phyloP scores from a whole-genome alignment of 1,140 invertebrate genomes.

The Drosophila ironensis region DNA sequence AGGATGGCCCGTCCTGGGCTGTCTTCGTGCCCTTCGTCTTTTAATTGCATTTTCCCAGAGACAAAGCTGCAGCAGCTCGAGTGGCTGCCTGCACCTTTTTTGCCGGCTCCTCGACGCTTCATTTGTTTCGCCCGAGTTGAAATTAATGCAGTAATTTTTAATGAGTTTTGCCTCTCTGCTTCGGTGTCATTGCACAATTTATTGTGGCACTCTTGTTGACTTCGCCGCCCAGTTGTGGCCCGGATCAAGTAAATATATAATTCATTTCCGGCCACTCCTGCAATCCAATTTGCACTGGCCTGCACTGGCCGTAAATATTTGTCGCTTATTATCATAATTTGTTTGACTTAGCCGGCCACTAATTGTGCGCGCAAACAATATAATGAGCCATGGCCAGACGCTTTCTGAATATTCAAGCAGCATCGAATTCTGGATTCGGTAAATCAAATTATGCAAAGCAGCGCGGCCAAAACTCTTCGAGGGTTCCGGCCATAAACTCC shows the following conservation, averaged over 20 bases:
- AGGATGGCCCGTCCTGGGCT: conserved; percentile 1
- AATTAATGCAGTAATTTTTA: conserved; percentile 80
- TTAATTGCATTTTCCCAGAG: conserved; percentile 73
- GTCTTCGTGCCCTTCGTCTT: conserved; percentile 34
- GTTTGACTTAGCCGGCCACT: conserved; percentile 50
- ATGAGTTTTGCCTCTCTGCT: conserved; percentile 66
- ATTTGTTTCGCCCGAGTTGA: conserved; percentile 62
- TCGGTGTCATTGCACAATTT: conserved; percentile 46
- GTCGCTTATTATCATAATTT: conserved; percentile 62
- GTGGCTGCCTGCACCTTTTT: conserved; percentile 34
- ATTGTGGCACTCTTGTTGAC: conserved; percentile 56
- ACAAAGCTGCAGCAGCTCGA: conserved; percentile 66
- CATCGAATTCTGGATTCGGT: conserved; percentile 20
- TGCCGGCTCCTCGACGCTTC: conserved; percentile 12
- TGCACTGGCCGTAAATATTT: conserved; percentile 52
- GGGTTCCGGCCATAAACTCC: background rate
- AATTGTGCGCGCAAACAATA: conserved; percentile 51
- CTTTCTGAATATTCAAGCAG: conserved; percentile 33
- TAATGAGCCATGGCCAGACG: conserved; percentile 27
- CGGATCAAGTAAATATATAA: conserved; percentile 26
- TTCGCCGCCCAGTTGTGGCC: background rate
- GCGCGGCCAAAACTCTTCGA: background rate
- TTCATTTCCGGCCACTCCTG: conserved; percentile 31
- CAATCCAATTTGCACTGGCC: conserved; percentile 40
- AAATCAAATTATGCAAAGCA: conserved; percentile 67